These are phyloP conservation scores for Oegoconia quadripuncta DNA, from an alignment of 2,888 invertebrate genomes.

Conservation along the genomic window DNA sequence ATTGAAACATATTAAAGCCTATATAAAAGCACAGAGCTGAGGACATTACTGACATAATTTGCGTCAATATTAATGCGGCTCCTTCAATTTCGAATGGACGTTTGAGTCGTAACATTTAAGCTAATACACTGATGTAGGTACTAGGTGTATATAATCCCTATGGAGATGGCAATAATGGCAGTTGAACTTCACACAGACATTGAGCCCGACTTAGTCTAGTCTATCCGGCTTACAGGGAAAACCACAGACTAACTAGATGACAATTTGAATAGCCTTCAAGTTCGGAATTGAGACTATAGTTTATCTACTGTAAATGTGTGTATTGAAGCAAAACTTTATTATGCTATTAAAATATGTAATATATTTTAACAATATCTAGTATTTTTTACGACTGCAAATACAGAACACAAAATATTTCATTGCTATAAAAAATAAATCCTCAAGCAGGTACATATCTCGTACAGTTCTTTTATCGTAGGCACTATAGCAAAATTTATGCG, in stretches of 20 bases:
- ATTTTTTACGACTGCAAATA: background rate
- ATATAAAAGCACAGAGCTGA: too few relatives aligned
- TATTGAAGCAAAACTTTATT: too few relatives aligned
- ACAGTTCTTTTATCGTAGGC: conserved; percentile 31
- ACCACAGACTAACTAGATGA: conserved; percentile 16
- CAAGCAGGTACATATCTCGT: conserved; percentile 19
- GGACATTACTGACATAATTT: too few relatives aligned
- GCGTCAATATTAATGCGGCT: too few relatives aligned
- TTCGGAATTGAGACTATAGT: conserved; percentile 12
- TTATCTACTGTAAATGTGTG: too few relatives aligned
- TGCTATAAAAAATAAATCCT: conserved; percentile 5
- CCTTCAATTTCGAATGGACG: too few relatives aligned
- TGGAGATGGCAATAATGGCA: conserved; percentile 9
- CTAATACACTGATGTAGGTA: background rate
- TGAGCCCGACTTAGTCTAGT: conserved; percentile 25
- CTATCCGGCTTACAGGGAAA: conserved; percentile 33
- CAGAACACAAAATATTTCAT: background rate
- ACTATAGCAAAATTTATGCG: conserved; percentile 63
- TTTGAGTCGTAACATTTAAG: background rate
- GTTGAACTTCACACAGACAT: conserved; percentile 13
- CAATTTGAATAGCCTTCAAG: conserved; percentile 18
- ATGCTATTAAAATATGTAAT: too few relatives aligned
- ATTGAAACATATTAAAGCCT: too few relatives aligned
- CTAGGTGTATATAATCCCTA: background rate
- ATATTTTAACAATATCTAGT: too few relatives aligned